Conservation (phyloP, 2,888 invertebrate species). For the Torymus aiolomorphi region DNA sequence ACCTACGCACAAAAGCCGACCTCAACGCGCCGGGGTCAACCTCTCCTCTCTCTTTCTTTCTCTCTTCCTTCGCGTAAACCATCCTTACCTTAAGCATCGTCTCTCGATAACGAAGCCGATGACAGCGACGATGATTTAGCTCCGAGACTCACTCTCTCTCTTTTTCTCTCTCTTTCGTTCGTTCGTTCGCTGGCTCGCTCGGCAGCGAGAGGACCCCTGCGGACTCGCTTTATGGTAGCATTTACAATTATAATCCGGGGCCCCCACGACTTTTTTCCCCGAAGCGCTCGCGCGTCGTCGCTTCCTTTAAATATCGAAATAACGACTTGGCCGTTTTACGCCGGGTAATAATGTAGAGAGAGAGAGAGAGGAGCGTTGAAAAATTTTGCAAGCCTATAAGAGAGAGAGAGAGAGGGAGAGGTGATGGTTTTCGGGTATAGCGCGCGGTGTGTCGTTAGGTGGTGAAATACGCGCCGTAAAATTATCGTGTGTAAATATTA, state of each 20-base stretch:
- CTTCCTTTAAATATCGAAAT: constrained; percentile 45
- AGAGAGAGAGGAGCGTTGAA: background rate
- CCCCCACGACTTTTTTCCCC: too few species aligned
- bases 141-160: constrained; percentile 60
- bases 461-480: constrained; percentile 44
- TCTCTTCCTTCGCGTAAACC: too few species aligned
- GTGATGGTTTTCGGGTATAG: background rate
- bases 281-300: constrained; percentile 46
- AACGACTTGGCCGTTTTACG: background rate
- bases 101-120: constrained; percentile 73
- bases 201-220: constrained; percentile 33
- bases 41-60: too few species aligned
- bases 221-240: constrained; percentile 69
- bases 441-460: too few species aligned
- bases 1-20: too few species aligned
- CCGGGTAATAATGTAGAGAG: too few species aligned
- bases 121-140: constrained; percentile 75
- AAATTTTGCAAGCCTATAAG: too few species aligned
- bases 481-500: constrained; percentile 38
- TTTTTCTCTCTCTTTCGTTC: constrained; percentile 48
- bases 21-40: too few species aligned
- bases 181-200: background rate
- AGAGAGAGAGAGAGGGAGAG: too few species aligned
- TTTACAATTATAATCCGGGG: constrained; percentile 69
- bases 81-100: background rate